A percentile compares a stretch with the other conserved stretches of the same genome.
These are phyloP conservation scores for Adelges cooleyi DNA, from an alignment of 1,140 invertebrate genomes.

Conservation along the genomic window DNA sequence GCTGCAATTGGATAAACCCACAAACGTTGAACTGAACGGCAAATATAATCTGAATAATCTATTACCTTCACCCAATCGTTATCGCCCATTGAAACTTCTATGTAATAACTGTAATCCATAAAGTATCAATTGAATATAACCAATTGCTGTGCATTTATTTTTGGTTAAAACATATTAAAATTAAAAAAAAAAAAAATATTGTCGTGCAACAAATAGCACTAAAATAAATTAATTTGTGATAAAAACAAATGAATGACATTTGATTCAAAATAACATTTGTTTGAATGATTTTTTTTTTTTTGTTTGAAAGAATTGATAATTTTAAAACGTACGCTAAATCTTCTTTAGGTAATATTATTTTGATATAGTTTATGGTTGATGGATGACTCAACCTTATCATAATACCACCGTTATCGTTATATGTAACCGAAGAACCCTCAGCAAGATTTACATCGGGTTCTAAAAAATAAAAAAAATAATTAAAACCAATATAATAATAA, in stretches of 20 bases:
- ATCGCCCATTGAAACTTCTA: slow-evolving; percentile 93
- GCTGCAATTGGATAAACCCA: slow-evolving; percentile 85
- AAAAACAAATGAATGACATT: slow-evolving; percentile 93
- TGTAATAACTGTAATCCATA: too few species aligned
- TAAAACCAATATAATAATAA: too few species aligned
- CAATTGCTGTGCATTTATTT: too few species aligned
- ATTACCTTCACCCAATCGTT: slow-evolving; percentile 88
- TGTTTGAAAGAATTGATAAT: neutral
- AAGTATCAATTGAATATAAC: too few species aligned
- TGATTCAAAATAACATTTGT: slow-evolving; percentile 38
- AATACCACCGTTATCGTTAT: slow-evolving; percentile 58
- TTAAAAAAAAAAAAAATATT: slow-evolving; percentile 11
- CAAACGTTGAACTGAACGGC: slow-evolving; percentile 91
- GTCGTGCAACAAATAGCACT: too few species aligned
- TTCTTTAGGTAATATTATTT: slow-evolving; percentile 85
- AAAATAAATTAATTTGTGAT: too few species aligned
- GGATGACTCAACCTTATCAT: slow-evolving; percentile 74
- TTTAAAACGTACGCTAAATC: slow-evolving; percentile 64
- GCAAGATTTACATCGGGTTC: too few species aligned
- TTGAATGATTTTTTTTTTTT: neutral
- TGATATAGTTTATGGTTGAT: slow-evolving; percentile 86
- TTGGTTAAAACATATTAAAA: too few species aligned
- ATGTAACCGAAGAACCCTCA: too few species aligned
- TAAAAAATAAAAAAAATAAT: too few species aligned
- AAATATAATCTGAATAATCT: slow-evolving; percentile 82